Percentiles rank a stretch among this genome's conserved stretches.
These are phyloP conservation scores for Shargacucullia verbasci DNA, from an alignment of 2,888 invertebrate genomes.

Conservation along the genomic window DNA sequence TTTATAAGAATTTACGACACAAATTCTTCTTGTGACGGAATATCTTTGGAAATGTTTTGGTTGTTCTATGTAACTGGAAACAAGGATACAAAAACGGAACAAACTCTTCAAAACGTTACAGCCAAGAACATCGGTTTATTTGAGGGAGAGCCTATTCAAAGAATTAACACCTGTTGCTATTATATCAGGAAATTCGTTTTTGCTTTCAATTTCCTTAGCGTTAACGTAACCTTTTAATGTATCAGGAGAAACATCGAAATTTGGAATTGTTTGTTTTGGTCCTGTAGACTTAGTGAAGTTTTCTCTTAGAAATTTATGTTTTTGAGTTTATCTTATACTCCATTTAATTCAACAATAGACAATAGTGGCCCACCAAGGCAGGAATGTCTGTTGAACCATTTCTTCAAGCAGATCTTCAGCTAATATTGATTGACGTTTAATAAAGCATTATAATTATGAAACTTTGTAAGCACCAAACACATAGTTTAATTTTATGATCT, in stretches of 20 bases:
- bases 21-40: constrained; percentile 5
- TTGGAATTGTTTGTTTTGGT: constrained; percentile 23
- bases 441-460: no score
- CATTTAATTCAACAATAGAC: no score
- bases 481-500: no score
- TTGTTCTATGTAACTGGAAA: constrained; percentile 30
- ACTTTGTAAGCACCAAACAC: no score
- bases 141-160: constrained; percentile 20
- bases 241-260: constrained; percentile 21
- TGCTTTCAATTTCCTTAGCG: constrained; percentile 20
- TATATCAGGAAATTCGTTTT: constrained; percentile 17
- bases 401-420: no score
- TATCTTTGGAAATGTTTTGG: constrained; percentile 10
- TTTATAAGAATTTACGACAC: neutral
- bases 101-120: constrained; percentile 43
- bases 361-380: no score
- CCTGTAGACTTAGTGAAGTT: constrained; percentile 14
- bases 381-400: no score
- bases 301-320: constrained; percentile 21
- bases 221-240: constrained; percentile 17
- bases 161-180: constrained; percentile 50
- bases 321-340: neutral
- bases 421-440: no score
- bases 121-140: constrained; percentile 27
- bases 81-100: constrained; percentile 1